Conservation (phyloP, 2,797 vertebrate species). For the Mormyrus proboscirostris region DNA sequence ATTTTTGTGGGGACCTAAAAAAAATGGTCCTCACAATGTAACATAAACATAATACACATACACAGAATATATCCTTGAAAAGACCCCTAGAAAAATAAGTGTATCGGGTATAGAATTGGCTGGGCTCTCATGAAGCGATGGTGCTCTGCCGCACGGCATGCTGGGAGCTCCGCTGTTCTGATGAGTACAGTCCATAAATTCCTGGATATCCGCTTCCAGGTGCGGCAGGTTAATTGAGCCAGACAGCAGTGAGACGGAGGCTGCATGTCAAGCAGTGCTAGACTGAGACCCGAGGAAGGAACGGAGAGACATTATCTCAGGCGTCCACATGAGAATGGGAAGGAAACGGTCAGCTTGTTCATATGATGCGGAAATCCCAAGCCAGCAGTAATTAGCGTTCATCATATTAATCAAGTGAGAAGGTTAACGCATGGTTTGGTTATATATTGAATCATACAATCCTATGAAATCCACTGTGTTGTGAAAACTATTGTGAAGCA, state of each 20-base stretch:
- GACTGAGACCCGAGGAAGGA: not conserved
- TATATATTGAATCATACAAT: not conserved
- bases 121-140: not conserved
- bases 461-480: not conserved
- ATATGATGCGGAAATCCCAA: not conserved
- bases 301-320: slow-evolving; percentile 12
- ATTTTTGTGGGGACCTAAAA: not conserved
- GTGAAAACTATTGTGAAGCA: not conserved
- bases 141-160: not conserved
- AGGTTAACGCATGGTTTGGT: not conserved
- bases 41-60: not conserved
- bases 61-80: not conserved
- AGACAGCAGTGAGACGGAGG: slow-evolving; percentile 37
- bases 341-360: too few species aligned
- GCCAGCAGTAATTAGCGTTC: not conserved
- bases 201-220: slow-evolving; percentile 31
- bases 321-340: not conserved
- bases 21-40: not conserved
- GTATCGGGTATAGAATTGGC: not conserved
- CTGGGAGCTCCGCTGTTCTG: slow-evolving; percentile 36
- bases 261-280: slow-evolving; percentile 7
- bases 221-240: slow-evolving; percentile 24
- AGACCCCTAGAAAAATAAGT: not conserved
- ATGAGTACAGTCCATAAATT: slow-evolving; percentile 34
- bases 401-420: not conserved